A percentile compares a stretch with the other conserved stretches of the same genome.
phyloP scores from a whole-genome alignment of 2,113 vertebrate species.

The Rynchops niger region DNA sequence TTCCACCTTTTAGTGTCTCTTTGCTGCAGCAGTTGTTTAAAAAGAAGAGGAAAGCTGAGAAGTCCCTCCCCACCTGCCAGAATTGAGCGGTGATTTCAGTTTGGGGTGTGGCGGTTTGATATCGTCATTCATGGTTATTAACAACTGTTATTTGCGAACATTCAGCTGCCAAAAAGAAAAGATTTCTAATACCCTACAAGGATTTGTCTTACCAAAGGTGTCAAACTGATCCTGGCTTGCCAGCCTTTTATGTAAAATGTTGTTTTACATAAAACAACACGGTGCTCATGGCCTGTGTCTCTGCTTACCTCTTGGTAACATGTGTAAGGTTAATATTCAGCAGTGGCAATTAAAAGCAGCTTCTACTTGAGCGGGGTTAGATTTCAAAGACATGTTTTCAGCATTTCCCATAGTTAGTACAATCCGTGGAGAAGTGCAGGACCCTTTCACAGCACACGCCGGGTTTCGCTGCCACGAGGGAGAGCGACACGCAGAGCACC shows the following conservation, averaged over 20 bases:
- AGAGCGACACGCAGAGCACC: background rate
- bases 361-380: background rate
- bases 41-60: background rate
- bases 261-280: background rate
- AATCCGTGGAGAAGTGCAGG: background rate
- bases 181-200: background rate
- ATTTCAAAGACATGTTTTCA: background rate
- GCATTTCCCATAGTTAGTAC: background rate
- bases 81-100: background rate
- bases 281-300: background rate
- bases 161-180: background rate
- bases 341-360: background rate
- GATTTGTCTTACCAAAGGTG: background rate
- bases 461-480: fast-evolving
- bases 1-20: background rate
- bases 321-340: background rate
- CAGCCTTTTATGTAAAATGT: background rate
- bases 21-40: background rate
- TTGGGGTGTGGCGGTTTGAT: background rate
- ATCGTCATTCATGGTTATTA: fast-evolving
- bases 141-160: background rate
- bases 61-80: background rate
- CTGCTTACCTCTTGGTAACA: background rate
- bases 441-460: background rate
- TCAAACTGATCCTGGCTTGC: background rate